These are phyloP conservation scores for Pteronura brasiliensis DNA, from an alignment of 2,113 vertebrate species.

Conservation along the genomic window DNA sequence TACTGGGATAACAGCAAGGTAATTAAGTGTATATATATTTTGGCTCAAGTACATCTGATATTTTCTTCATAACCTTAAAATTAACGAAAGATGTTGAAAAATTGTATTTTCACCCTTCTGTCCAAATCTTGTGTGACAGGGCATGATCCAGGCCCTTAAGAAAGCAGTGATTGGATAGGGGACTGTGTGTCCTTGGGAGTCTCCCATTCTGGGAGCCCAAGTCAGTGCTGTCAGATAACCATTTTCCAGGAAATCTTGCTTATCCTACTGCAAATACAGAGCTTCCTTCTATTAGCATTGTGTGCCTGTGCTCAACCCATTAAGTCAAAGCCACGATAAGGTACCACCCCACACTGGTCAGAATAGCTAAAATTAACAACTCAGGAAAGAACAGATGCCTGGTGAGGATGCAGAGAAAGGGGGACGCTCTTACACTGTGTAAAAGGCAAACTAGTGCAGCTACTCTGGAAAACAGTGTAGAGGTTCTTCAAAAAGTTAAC, in stretches of 20 bases:
- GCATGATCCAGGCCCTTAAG: background rate
- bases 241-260: background rate
- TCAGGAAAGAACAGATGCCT: background rate
- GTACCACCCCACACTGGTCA: background rate
- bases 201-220: background rate
- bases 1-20: background rate
- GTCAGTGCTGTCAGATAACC: background rate
- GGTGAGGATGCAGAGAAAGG: background rate
- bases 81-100: background rate
- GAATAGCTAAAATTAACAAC: background rate
- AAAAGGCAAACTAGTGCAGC: background rate
- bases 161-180: background rate
- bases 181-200: background rate
- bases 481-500: background rate
- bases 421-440: background rate
- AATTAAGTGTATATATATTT: background rate
- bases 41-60: background rate
- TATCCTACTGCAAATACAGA: background rate
- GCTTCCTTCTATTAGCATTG: background rate
- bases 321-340: background rate
- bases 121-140: background rate
- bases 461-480: background rate
- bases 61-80: constrained; percentile 19
- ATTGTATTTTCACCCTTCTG: background rate
- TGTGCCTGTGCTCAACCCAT: background rate